Conservation (phyloP, 2,888 invertebrate species). For the Macaria liturata region DNA sequence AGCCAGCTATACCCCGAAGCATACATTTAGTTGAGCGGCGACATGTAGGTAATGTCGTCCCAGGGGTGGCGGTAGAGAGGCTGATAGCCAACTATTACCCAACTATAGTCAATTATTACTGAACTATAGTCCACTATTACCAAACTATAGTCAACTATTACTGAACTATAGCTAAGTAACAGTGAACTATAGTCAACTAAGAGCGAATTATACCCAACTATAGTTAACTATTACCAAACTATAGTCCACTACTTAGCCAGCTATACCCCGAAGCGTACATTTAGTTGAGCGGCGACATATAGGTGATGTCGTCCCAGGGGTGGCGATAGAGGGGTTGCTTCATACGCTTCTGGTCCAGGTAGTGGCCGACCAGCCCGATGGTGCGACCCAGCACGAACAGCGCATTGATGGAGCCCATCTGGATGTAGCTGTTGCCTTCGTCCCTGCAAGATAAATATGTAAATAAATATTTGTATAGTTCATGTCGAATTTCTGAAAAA, state of each 20-base stretch:
- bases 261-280: background rate
- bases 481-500: too few relatives aligned
- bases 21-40: conserved; percentile 60
- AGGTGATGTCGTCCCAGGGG: conserved; percentile 99
- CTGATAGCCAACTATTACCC: conserved; percentile 74
- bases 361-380: conserved; percentile 99
- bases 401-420: conserved; percentile 99
- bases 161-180: too few relatives aligned
- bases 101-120: too few relatives aligned
- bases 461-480: too few relatives aligned
- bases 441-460: conserved; percentile 89
- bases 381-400: conserved; percentile 98
- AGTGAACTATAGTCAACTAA: too few relatives aligned
- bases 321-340: conserved; percentile 99
- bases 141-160: too few relatives aligned
- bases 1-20: too few relatives aligned
- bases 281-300: conserved; percentile 75
- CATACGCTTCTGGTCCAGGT: conserved; percentile 98
- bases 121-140: too few relatives aligned
- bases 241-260: too few relatives aligned
- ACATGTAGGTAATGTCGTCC: conserved; percentile 95
- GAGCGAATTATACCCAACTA: too few relatives aligned
- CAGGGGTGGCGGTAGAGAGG: conserved; percentile 99
- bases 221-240: too few relatives aligned
- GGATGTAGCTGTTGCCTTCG: conserved; percentile 98